Base-by-base conservation (phyloP, 2,113 vertebrate genomes). In the Terrapene triunguis region DNA sequence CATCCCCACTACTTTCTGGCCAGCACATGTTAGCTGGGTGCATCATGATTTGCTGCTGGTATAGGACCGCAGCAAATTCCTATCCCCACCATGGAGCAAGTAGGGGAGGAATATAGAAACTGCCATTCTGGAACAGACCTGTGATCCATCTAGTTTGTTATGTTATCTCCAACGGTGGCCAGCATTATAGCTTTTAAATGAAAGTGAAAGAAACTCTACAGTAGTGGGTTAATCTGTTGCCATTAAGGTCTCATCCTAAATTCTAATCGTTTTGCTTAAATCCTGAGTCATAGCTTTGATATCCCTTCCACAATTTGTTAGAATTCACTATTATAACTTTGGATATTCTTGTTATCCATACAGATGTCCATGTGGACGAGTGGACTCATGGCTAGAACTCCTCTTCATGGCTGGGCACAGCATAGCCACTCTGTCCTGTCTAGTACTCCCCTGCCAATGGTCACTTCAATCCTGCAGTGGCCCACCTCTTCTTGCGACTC, bases 121-220 rank as follows among this genome's bases (percentile, higher is more conserved):
- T 3, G 0, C n/a, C 89, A 90, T 50, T 54, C 24, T 72, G 21
- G 16, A 38, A 90, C 54, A 69, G 13, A 51, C 16, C 79, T 91
- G 19, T 79, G 29, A 9, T 79, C 27, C 5, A 51, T 69, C 11
- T 48, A 87, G 12, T 74, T 32, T 76, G 74, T n/a, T 88, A 62
- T 9, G n/a, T 1, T 51, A 5, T 50, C 14, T 32, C 16, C 82
- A 32, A 74, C 0, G 65, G 10, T 22, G 86, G 27, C 6, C 19
- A 86, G 27, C 69, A 90, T n/a, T 4, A 55, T 55, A 88, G 54
- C 54, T 89, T 92, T 89, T 44, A 93, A 95, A 93, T 53, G 57
- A 42, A 87, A 50, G 47, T 59, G n/a, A 59, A 32, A 11, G 5
- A 82, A 6, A 90, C 10, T 8, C 79, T 62, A 65, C 21, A 62